Evolutionary conservation across 2,888 invertebrate genomes (phyloP), one percentile per base, ranked within the genome.

Genomic region (Ethmia dodecea): DNA sequence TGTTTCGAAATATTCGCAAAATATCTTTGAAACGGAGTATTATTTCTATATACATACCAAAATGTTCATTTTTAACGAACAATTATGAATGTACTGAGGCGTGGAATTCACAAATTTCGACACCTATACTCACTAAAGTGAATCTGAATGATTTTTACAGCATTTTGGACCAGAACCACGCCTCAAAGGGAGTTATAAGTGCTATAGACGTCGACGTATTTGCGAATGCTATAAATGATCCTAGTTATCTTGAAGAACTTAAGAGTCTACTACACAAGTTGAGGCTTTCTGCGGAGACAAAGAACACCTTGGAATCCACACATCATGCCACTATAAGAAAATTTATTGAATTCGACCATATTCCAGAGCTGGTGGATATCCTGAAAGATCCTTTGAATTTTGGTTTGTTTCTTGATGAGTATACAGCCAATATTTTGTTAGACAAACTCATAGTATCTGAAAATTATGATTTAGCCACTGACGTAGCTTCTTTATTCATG

Each of bases 331-430:
- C 94, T 14, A 80, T 96, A 4, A 86, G 93, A 48, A 86, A 86
- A 51, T 88, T 88, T 37, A 51, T 90, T 1, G 77, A 87, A 29
- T 68, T 72, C 49, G 88, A 88, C 5, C 80, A 89, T 45, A 69
- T 86, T n/a, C 87, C 90, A 10, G 89, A 92, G 35, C 75, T 98
- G 9, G 61, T 96, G 0, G 79, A 88, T 10, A 86, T 96, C 5
- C 78, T 98, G 28, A 90, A 93, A 57, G 93, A 97, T 66, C 91
- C 95, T 35, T 67, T 94, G 10, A 93, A 93, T 60, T 98, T 93
- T 84, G 99, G 99, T 1, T 75, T 99, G 18, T 98, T 98, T 64
- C 89, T 96, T n/a, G 96, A 98, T 75, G 74, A 90, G 40, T 93
- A 91, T 50, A 87, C 90, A 16, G 92, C 92, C 5, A 96, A 95